Evolutionary conservation across 1,140 invertebrate species (phyloP), one percentile per base, ranked within the genome.

Genomic region (Ladona fulva): DNA sequence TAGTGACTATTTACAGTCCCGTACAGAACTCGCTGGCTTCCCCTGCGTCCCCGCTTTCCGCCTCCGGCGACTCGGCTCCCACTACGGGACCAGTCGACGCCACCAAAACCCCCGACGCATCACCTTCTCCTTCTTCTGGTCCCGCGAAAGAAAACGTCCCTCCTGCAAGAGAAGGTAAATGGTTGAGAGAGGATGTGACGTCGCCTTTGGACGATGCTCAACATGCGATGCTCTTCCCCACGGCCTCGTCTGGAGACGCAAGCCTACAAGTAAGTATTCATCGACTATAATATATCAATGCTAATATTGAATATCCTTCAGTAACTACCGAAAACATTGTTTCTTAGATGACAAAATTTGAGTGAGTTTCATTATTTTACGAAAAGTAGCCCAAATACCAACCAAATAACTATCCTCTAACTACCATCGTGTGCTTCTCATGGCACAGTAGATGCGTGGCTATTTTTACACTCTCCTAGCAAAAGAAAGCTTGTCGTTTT

Each of bases 1-100:
- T 91, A 42, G 87, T 91, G 11, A 90, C 90, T 25, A 90, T 91
- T 75, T 91, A 91, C 83, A 90, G 89, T 81, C 90, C 90, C 0
- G 78, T 74, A 8, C 1, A 29, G 22, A 87, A 89, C 78, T 87
- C 89, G 81, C 8, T 37, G 29, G 29, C 29, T 37, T 37, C 29
- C 29, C 29, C 29, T 1, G 29, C 29, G 8, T 37, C 29, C 8
- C 66, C 66, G 1, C 1, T 24, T 11, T 24, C n/a, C 11, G 74
- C 74, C 74, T 14, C 16, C 74, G 24, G 74, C 16, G 14, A 75
- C 16, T 75, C 74, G 1, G 16, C 14, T 10, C 24, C 74, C n/a
- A 75, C n/a, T 19, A 3, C 37, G 74, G 19, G 5, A 1, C 74
- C 74, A 3, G 24, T 19, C 19, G 24, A 16, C 42, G 29, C 77